A percentile compares a stretch with the other conserved stretches of the same genome.
Conservation (phyloP, 1,140 invertebrate genomes). For the Drosophila funebris region DNA sequence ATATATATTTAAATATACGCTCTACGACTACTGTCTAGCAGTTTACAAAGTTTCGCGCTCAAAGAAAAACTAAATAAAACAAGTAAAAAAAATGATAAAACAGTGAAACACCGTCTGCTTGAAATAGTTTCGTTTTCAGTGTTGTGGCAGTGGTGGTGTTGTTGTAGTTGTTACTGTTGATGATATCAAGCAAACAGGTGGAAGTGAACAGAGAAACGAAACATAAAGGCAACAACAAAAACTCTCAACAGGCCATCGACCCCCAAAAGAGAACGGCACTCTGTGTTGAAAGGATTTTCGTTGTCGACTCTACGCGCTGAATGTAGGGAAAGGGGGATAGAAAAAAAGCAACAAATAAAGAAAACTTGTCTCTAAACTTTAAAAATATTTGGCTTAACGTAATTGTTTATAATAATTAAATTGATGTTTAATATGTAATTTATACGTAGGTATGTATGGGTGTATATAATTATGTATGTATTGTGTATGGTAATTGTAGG, state of each 20-base stretch:
- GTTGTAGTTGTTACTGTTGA: conserved; percentile 23
- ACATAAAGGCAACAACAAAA: conserved; percentile 25
- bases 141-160: conserved; percentile 40
- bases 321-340: no score
- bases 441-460: conserved; percentile 64
- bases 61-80: conserved; percentile 35
- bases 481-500: conserved; percentile 57
- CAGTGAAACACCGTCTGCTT: conserved; percentile 24
- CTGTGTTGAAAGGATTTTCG: conserved; percentile 5
- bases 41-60: conserved; percentile 64
- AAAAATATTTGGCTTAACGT: conserved; percentile 76
- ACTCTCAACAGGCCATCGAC: background rate
- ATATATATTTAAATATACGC: conserved; percentile 15
- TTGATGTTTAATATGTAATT: conserved; percentile 69
- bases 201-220: background rate
- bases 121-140: conserved; percentile 28
- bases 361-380: conserved; percentile 56
- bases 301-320: background rate
- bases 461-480: conserved; percentile 31
- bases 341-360: conserved; percentile 25
- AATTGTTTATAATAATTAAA: conserved; percentile 78
- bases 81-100: conserved; percentile 15
- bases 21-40: conserved; percentile 33
- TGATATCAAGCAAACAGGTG: conserved; percentile 22
- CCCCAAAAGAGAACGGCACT: background rate